Percentiles rank a stretch among this genome's conserved stretches.
Evolutionary conservation across 2,888 invertebrate species (phyloP).

Genomic region (Mesoligia furuncula): DNA sequence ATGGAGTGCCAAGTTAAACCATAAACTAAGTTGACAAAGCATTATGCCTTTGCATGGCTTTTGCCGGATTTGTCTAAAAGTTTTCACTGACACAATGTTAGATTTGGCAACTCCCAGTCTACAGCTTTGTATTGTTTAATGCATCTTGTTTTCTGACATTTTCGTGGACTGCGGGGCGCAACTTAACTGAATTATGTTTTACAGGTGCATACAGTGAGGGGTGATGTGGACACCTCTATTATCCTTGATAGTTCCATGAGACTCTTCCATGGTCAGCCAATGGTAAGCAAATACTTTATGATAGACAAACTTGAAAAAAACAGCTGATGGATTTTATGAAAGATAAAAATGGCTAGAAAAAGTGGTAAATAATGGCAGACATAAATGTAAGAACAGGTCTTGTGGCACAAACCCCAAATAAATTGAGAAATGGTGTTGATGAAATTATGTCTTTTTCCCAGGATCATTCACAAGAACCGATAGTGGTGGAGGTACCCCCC

Average conservation of each 20-base stretch:
- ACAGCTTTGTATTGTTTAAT: background rate
- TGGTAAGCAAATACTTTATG: constrained; percentile 74
- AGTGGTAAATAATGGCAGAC: background rate
- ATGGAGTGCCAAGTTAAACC: background rate
- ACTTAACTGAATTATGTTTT: constrained; percentile 12
- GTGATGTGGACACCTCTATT: constrained; percentile 83
- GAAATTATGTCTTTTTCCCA: constrained; percentile 38
- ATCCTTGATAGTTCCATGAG: constrained; percentile 83
- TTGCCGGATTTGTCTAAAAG: background rate
- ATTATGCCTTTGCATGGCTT: background rate
- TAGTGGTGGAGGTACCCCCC: constrained; percentile 78
- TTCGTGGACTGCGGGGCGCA: too few relatives aligned
- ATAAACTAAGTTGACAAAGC: background rate
- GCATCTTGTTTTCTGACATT: background rate
- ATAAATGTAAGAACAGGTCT: background rate
- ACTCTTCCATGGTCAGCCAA: constrained; percentile 79
- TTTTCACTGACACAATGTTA: background rate
- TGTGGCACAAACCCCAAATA: background rate
- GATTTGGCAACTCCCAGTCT: background rate
- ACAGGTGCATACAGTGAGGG: constrained; percentile 78
- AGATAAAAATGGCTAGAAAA: background rate
- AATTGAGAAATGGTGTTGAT: background rate
- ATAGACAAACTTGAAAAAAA: background rate
- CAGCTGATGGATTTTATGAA: background rate
- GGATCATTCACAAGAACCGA: constrained; percentile 78